A percentile compares a stretch with the other conserved stretches of the same genome.
Conservation (phyloP, 2,797 vertebrate species). For the Phalanger gymnotis region DNA sequence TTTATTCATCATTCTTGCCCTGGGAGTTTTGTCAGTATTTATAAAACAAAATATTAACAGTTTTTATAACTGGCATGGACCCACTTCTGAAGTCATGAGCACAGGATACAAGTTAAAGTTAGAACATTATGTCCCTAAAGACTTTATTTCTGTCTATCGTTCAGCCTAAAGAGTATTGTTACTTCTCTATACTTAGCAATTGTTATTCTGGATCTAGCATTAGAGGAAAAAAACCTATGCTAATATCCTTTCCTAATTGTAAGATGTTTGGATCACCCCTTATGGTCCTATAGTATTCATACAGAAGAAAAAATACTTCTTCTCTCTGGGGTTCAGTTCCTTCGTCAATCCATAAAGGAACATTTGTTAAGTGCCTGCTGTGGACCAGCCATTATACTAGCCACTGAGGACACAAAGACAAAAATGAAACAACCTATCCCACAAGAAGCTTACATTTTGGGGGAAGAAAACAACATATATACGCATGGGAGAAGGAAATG, state of each 20-base stretch:
- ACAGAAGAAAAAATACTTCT: neutral
- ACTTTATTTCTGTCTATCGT: neutral
- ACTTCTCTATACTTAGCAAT: neutral
- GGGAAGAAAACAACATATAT: neutral
- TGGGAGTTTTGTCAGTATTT: slow-evolving; percentile 6
- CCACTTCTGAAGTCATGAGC: slow-evolving; percentile 21
- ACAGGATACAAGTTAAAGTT: neutral
- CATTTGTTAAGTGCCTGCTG: neutral
- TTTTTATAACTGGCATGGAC: slow-evolving; percentile 27
- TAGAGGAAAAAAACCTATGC: neutral
- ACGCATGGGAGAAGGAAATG: neutral
- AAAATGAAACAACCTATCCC: neutral
- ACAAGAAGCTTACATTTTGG: neutral
- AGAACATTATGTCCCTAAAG: slow-evolving; percentile 31
- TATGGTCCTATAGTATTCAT: neutral
- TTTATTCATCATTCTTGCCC: slow-evolving; percentile 27
- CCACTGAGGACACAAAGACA: neutral
- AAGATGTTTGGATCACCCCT: neutral
- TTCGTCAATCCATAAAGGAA: neutral
- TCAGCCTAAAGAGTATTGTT: slow-evolving; percentile 27
- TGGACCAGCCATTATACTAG: neutral
- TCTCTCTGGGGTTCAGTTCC: neutral
- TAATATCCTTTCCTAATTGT: neutral
- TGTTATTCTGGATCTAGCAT: neutral
- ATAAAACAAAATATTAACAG: neutral